Evolutionary conservation across 2,888 invertebrate species (phyloP).

Genomic region (Pogonocherus hispidulus): DNA sequence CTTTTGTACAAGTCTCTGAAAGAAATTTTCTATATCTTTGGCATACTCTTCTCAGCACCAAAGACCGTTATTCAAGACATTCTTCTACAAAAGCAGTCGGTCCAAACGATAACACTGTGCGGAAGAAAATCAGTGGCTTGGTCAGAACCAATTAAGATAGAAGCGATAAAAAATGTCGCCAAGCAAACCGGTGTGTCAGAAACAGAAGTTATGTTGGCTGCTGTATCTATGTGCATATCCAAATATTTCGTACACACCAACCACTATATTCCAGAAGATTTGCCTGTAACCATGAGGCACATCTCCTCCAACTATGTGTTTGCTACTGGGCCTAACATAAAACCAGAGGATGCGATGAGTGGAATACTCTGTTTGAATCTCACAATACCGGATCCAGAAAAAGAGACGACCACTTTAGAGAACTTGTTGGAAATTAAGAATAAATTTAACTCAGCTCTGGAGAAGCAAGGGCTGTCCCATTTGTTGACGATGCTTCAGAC

Average conservation of each 20-base stretch:
- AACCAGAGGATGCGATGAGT: conserved; percentile 67
- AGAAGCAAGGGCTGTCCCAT: conserved; percentile 71
- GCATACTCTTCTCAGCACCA: conserved; percentile 69
- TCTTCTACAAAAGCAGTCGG: conserved; percentile 71
- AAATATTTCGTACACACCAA: conserved; percentile 70
- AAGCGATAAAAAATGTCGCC: conserved; percentile 73
- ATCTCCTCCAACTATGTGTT: conserved; percentile 72
- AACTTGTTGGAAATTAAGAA: conserved; percentile 66
- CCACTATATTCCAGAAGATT: conserved; percentile 71
- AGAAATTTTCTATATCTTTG: conserved; percentile 67
- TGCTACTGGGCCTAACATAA: conserved; percentile 69
- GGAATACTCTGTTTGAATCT: conserved; percentile 79
- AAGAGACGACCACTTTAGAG: conserved; percentile 58
- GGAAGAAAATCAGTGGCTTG: conserved; percentile 82
- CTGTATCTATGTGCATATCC: conserved; percentile 75
- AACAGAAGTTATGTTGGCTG: conserved; percentile 76
- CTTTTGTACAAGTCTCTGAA: conserved; percentile 65
- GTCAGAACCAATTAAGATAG: conserved; percentile 76
- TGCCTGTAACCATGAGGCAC: conserved; percentile 75
- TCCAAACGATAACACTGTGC: conserved; percentile 77
- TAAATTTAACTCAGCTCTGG: conserved; percentile 67
- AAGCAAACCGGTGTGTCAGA: conserved; percentile 74
- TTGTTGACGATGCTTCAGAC: conserved; percentile 71
- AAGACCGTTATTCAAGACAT: conserved; percentile 73
- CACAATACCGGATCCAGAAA: conserved; percentile 70